Percentiles rank a stretch among this genome's conserved stretches.
Conservation (phyloP, 2,113 vertebrate species). For the Oreochromis niloticus region DNA sequence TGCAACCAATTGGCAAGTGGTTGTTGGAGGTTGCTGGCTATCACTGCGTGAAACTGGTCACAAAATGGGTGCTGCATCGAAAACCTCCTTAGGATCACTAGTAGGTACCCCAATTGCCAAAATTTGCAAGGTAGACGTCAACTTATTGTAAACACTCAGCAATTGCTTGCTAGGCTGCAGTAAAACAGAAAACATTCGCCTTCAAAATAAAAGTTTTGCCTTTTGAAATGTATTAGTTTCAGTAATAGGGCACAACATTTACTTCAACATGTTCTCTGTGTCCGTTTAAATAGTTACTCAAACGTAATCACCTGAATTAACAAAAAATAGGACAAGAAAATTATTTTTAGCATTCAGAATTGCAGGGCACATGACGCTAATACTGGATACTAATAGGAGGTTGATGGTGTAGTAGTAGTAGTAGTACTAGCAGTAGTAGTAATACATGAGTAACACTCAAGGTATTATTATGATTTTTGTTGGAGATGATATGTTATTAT, state of each 20-base stretch:
- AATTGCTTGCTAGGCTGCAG: not conserved
- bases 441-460: not conserved
- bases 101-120: not conserved
- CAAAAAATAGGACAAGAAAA: not conserved
- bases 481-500: not conserved
- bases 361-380: not conserved
- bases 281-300: not conserved
- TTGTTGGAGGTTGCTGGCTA: not conserved
- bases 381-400: not conserved
- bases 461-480: not conserved
- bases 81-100: not conserved
- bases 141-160: not conserved
- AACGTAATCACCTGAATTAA: not conserved
- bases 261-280: not conserved
- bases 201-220: not conserved
- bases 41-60: not conserved
- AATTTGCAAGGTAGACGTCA: not conserved
- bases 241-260: not conserved
- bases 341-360: not conserved
- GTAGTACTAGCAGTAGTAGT: not conserved
- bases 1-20: not conserved
- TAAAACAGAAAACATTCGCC: not conserved
- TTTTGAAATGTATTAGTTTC: not conserved
- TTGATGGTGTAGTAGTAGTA: not conserved
- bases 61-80: not conserved